Percentiles rank a stretch among this genome's conserved stretches.
phyloP scores from a whole-genome alignment of 2,797 vertebrate genomes.

The Coregonus sp. region DNA sequence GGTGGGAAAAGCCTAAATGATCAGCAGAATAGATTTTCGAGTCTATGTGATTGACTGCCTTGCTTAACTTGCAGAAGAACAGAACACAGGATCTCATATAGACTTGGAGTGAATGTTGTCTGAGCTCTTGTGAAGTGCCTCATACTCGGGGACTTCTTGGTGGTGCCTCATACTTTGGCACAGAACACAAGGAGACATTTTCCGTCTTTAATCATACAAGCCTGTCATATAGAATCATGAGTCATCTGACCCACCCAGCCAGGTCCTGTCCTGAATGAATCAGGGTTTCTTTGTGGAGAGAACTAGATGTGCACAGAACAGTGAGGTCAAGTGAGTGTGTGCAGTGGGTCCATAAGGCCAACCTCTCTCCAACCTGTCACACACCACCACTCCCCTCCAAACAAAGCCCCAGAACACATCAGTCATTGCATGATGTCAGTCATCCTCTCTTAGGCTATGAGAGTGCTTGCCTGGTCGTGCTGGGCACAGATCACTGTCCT shows the following conservation, averaged over 20 bases:
- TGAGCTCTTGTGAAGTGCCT: slow-evolving; percentile 24
- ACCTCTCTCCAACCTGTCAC: slow-evolving; percentile 42
- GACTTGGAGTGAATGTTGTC: slow-evolving; percentile 4
- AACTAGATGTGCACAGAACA: slow-evolving; percentile 46
- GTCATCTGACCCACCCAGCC: slow-evolving; percentile 72
- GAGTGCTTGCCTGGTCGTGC: slow-evolving; percentile 24
- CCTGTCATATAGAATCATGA: slow-evolving; percentile 77
- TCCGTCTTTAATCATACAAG: slow-evolving; percentile 71
- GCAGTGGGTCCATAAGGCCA: slow-evolving; percentile 50
- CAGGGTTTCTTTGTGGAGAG: slow-evolving; percentile 60
- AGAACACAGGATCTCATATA: background rate
- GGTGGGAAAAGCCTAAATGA: background rate
- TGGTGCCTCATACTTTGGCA: background rate
- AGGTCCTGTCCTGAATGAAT: slow-evolving; percentile 59
- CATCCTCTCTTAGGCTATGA: slow-evolving; percentile 27
- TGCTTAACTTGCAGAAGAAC: background rate
- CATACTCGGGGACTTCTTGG: slow-evolving; percentile 52
- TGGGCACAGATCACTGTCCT: slow-evolving; percentile 43
- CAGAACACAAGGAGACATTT: slow-evolving; percentile 63
- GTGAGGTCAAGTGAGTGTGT: background rate
- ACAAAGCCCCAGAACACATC: slow-evolving; percentile 36
- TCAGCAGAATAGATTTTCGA: background rate
- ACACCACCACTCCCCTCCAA: slow-evolving; percentile 29
- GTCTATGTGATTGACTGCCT: background rate
- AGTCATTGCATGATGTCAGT: slow-evolving; percentile 25